Percentiles rank a stretch among this genome's conserved stretches.
Evolutionary conservation across 1,140 invertebrate species (phyloP).

Genomic region (Aporrectodea caliginosa): DNA sequence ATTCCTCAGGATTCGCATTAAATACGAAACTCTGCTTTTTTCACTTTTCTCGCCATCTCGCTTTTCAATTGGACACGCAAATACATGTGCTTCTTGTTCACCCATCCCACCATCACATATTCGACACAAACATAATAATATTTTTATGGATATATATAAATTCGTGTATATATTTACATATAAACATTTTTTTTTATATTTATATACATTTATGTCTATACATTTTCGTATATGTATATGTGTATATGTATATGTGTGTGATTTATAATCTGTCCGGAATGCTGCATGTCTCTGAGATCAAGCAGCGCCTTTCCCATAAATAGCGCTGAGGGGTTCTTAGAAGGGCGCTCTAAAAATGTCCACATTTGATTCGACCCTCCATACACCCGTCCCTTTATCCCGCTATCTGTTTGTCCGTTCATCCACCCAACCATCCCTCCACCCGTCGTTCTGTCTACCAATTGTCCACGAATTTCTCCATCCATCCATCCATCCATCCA

Average conservation of each 20-base stretch:
- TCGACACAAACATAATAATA: not conserved
- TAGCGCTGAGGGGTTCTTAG: not conserved
- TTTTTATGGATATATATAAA: not conserved
- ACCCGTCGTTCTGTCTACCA: not conserved
- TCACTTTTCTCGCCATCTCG: too few species aligned
- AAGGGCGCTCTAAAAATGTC: not conserved
- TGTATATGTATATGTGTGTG: not conserved
- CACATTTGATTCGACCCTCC: not conserved
- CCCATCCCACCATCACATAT: too few species aligned
- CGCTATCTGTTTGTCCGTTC: not conserved
- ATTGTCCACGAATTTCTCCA: not conserved
- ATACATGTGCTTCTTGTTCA: too few species aligned
- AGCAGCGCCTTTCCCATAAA: too few species aligned
- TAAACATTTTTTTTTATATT: not conserved
- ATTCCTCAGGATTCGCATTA: too few species aligned
- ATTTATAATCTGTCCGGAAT: not conserved
- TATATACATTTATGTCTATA: not conserved
- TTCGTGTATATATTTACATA: not conserved
- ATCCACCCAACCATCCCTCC: not conserved
- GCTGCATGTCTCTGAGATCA: not conserved
- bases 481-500: not conserved
- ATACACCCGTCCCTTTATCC: not conserved
- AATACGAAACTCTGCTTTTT: too few species aligned
- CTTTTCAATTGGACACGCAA: too few species aligned
- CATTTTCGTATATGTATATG: not conserved